These are phyloP conservation scores for Chiroxiphia lanceolata DNA, from an alignment of 2,797 vertebrate genomes.

Conservation along the genomic window DNA sequence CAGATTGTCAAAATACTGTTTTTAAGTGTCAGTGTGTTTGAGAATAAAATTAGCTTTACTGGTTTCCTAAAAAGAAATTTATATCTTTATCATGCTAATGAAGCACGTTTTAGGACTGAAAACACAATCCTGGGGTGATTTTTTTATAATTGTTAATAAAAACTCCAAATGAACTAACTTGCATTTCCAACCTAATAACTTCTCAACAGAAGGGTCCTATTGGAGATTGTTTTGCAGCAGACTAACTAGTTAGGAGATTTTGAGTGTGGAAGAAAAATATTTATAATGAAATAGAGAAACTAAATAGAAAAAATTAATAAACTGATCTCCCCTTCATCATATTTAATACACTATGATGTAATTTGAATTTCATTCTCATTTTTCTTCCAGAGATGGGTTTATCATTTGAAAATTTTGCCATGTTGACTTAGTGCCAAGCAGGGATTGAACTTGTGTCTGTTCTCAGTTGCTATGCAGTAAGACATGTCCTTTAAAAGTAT, in stretches of 20 bases:
- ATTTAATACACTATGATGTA: not conserved
- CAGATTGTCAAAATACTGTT: slow-evolving; percentile 53
- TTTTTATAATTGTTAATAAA: not conserved
- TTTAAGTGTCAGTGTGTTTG: slow-evolving; percentile 36
- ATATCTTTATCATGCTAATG: slow-evolving; percentile 16
- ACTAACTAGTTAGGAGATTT: not conserved
- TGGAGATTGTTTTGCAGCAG: not conserved
- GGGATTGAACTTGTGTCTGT: not conserved
- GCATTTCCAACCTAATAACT: not conserved
- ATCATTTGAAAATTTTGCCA: not conserved
- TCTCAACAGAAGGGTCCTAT: not conserved
- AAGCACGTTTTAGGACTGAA: not conserved
- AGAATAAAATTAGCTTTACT: slow-evolving; percentile 3
- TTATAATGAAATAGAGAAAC: not conserved
- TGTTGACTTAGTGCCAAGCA: not conserved
- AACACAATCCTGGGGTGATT: not conserved
- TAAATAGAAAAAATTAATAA: not conserved
- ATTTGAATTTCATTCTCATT: not conserved
- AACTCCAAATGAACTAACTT: not conserved
- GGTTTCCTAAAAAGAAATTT: not conserved
- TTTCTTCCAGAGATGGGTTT: not conserved
- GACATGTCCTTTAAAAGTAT: not conserved
- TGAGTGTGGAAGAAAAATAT: not conserved
- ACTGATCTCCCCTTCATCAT: not conserved
- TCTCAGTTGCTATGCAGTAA: not conserved